Evolutionary conservation across 1,140 invertebrate genomes (phyloP).

Genomic region (Melipona quadrifasciata): DNA sequence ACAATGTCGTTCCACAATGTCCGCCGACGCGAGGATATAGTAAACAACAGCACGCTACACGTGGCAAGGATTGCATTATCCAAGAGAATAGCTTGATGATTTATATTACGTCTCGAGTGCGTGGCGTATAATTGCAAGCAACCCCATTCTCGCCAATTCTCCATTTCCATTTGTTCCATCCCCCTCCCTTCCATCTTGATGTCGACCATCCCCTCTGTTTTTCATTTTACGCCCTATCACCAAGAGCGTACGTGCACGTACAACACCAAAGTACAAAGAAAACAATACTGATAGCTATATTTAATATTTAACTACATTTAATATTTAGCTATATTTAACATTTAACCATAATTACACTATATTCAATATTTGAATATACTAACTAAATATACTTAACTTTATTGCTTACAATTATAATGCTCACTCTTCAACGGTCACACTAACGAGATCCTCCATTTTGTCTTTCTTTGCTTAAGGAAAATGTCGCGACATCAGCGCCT

Average conservation of each 20-base stretch:
- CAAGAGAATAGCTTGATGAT: background rate
- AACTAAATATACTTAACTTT: too few relatives aligned
- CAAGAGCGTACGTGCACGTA: slow-evolving; percentile 26
- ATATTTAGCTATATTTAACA: too few relatives aligned
- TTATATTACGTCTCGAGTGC: slow-evolving; percentile 35
- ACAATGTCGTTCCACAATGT: background rate
- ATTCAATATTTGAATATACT: too few relatives aligned
- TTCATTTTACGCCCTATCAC: slow-evolving; percentile 37
- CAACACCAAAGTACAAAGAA: slow-evolving; percentile 10
- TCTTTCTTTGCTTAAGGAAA: too few relatives aligned
- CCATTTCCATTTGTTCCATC: slow-evolving; percentile 44
- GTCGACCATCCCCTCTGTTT: slow-evolving; percentile 32
- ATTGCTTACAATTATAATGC: too few relatives aligned
- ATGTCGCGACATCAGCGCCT: too few relatives aligned
- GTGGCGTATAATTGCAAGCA: slow-evolving; percentile 65
- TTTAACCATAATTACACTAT: too few relatives aligned
- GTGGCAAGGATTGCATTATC: background rate
- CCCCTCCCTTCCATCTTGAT: slow-evolving; percentile 25
- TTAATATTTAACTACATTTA: too few relatives aligned
- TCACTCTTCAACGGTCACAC: too few relatives aligned
- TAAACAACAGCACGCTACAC: background rate
- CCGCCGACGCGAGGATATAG: background rate
- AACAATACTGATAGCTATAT: slow-evolving; percentile 13
- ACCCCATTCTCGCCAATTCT: slow-evolving; percentile 60
- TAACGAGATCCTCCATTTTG: too few relatives aligned